A percentile compares a stretch with the other conserved stretches of the same genome.
phyloP scores from a whole-genome alignment of 2,797 vertebrate species.

The Furcifer pardalis region DNA sequence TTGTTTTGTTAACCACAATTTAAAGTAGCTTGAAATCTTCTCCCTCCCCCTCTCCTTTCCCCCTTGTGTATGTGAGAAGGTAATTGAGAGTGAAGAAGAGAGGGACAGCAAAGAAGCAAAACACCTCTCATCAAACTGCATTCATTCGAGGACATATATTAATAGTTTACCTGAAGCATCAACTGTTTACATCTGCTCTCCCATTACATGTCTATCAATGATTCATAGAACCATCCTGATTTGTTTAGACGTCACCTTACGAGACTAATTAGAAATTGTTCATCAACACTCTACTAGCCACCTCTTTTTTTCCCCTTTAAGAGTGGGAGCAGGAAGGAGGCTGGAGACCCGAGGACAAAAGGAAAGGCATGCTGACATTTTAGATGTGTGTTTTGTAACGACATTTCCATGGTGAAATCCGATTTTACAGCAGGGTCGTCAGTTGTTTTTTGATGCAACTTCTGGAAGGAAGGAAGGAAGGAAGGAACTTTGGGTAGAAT shows the following conservation, averaged over 20 bases:
- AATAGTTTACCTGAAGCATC: conserved; percentile 32
- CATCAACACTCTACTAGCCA: background rate
- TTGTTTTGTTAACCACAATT: background rate
- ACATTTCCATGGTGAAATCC: background rate
- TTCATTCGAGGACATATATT: conserved; percentile 22
- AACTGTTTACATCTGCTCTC: conserved; percentile 34
- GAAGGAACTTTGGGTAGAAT: background rate
- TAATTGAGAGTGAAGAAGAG: conserved; percentile 1
- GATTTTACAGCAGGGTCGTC: background rate
- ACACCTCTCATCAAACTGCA: background rate
- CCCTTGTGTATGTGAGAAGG: background rate
- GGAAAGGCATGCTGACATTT: background rate
- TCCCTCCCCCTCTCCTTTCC: background rate
- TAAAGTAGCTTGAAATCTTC: background rate
- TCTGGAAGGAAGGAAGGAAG: too few relatives aligned
- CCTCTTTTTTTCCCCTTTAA: background rate
- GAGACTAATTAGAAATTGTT: conserved; percentile 15
- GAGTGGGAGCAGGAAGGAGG: background rate
- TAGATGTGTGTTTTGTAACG: background rate
- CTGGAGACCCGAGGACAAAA: background rate
- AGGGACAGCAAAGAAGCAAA: background rate
- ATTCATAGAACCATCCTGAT: conserved; percentile 25
- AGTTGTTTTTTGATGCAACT: background rate
- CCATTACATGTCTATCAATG: conserved; percentile 18
- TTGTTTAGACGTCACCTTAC: conserved; percentile 27